Base-by-base conservation (phyloP, 2,888 invertebrate genomes). In the Clunio marinus region DNA sequence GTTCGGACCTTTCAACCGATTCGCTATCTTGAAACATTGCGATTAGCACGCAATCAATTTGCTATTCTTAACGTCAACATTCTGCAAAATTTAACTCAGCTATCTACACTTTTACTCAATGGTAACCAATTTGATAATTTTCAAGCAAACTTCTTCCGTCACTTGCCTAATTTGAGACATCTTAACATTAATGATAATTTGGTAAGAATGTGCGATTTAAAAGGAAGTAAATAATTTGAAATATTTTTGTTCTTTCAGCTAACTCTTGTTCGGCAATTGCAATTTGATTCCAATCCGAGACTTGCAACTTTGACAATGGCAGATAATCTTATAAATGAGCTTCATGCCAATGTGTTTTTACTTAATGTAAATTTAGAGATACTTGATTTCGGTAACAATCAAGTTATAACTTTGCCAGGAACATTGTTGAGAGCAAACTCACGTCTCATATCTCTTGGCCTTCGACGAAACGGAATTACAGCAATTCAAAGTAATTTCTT, bases 401-500 rank as follows among this genome's bases (percentile, higher is more conserved):
- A 57, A 15, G n/a, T 57, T 10, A 15, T 5, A 25, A 24, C 4
- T n/a, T 27, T 57, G 2, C 57, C 57, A 8, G 57, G 57, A 57
- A 57, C 57, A 22, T 20, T 57, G 10, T 15, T 57, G 2, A 5
- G 57, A n/a, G 27, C 5, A 2, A 57, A 57, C 57, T 2, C n/a
- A 13, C 57, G 57, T 7, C 13, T 57, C 4, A 10, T 57, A 13
- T 57, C 57, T 3, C 27, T 57, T 24, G 57, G 57, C 1, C 27
- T 57, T 13, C 10, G 57, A 5, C 57, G 57, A 3, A 57, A 57
- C n/a, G 27, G 27, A n/a, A 57, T 57, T 25, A 57, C 4, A 7
- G 57, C 57, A 2, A 57, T 57, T 5, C 57, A 57, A 15, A 57
- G 57, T 25, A 57, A 24, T 25, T 57, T 57, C 27, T 57, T 57